Evolutionary conservation across 1,140 invertebrate species (phyloP), one percentile per base, ranked within the genome.

Genomic region (Bombus affinis): DNA sequence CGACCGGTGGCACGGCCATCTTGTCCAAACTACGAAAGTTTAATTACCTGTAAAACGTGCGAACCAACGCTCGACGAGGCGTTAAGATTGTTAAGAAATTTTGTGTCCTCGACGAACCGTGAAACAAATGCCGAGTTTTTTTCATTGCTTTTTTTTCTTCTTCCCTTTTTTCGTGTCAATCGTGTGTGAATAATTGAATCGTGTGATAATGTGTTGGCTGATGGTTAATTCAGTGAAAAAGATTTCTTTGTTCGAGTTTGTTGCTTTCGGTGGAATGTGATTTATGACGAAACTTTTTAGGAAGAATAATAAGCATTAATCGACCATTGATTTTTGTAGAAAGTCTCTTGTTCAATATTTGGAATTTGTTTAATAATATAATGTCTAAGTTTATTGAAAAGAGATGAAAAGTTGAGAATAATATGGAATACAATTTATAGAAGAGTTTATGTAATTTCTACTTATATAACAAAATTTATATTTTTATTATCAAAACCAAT

Each of bases 31-130:
- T 78, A 39, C 72, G 71, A 90, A 86, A 87, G 83, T 87, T 90
- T 86, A 90, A 91, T 92, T 88, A 86, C 66, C 83, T 79, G 86
- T 81, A 79, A 86, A 89, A 86, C 47, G 65, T 86, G 32, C 28
- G 42, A 68, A 85, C 42, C 74, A 70, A 25, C 22, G 65, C 35
- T 47, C 71, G 57, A 65, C 42, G 53, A 37, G 35, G 25, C 8
- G 53, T 65, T 35, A 25, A 35, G 22, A 76, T 83, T 74, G n/a
- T 74, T 47, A 74, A 74, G 72, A 73, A 42, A 74, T 44, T 44
- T 74, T 25, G 4, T n/a, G n/a, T 47, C 6, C 42, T 39, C 42
- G 39, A 74, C 72, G 71, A 73, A 42, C 39, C 71, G 42, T 44
- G 15, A 47, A 74, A 44, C 72, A 42, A 47, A 74, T 5, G 15